phyloP scores from a whole-genome alignment of 2,113 vertebrate species.

The Muntiacus reevesi region DNA sequence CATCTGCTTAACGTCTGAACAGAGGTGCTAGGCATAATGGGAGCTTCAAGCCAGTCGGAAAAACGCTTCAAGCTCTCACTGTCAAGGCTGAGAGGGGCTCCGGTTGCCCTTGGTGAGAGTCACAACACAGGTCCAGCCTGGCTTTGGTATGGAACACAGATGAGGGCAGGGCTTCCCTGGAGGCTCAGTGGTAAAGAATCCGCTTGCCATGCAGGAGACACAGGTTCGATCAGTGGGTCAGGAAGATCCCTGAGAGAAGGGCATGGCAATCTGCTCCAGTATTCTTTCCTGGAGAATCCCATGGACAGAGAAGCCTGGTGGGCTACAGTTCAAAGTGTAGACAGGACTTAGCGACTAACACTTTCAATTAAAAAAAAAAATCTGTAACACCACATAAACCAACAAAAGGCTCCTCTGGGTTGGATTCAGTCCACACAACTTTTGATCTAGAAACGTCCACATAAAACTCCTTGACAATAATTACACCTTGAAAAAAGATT shows the following conservation, averaged over 20 bases:
- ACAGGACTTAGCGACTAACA: not conserved
- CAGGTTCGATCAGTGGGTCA: not conserved
- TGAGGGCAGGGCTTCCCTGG: not conserved
- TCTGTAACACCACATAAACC: not conserved
- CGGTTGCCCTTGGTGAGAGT: not conserved
- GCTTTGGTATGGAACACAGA: not conserved
- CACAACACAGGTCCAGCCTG: not conserved
- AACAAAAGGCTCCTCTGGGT: not conserved
- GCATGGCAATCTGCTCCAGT: not conserved
- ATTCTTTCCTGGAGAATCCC: not conserved
- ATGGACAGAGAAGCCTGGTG: not conserved
- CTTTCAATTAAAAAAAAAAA: not conserved
- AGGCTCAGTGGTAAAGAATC: not conserved
- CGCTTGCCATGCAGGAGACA: not conserved
- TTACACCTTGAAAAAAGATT: not conserved
- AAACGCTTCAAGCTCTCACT: not conserved
- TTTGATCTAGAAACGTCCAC: not conserved
- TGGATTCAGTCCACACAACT: not conserved
- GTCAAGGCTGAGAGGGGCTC: not conserved
- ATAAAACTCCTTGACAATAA: not conserved
- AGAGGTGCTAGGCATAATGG: not conserved
- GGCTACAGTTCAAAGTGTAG: not conserved
- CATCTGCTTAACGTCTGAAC: not conserved
- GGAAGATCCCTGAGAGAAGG: not conserved
- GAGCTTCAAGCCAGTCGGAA: not conserved